phyloP scores from a whole-genome alignment of 2,888 invertebrate genomes.

The Ceraclea dissimilis region DNA sequence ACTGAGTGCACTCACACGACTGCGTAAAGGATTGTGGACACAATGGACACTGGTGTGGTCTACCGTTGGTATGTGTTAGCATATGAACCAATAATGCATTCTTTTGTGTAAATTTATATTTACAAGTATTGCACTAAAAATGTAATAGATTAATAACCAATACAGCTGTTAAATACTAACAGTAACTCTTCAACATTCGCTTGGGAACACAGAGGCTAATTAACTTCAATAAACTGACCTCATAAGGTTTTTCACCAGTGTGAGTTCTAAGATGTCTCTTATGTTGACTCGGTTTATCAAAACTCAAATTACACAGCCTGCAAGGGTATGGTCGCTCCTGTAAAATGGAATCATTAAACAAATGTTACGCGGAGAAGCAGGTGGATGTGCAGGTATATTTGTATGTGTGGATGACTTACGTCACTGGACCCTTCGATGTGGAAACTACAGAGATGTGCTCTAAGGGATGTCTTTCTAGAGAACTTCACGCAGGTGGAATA shows the following conservation, averaged over 20 bases:
- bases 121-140: slow-evolving; percentile 15
- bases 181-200: too few species aligned
- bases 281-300: slow-evolving; percentile 17
- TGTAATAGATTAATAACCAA: not conserved
- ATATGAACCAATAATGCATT: slow-evolving; percentile 13
- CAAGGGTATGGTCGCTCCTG: slow-evolving; percentile 9
- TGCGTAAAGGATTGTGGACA: slow-evolving; percentile 12
- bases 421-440: slow-evolving; percentile 2
- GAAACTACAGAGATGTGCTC: slow-evolving; percentile 3
- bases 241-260: slow-evolving; percentile 17
- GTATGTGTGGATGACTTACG: too few species aligned
- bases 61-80: slow-evolving; percentile 4
- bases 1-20: not conserved
- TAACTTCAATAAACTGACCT: slow-evolving; percentile 1
- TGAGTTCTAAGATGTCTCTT: slow-evolving; percentile 11
- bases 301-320: slow-evolving; percentile 7
- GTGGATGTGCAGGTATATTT: too few species aligned
- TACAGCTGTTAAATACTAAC: too few species aligned
- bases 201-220: not conserved
- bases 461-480: slow-evolving; percentile 6
- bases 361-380: too few species aligned
- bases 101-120: slow-evolving; percentile 11
- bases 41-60: slow-evolving; percentile 11
- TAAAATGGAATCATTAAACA: too few species aligned
- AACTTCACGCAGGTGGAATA: slow-evolving; percentile 3